Conservation (phyloP, 2,113 vertebrate genomes). For the Zootoca vivipara region DNA sequence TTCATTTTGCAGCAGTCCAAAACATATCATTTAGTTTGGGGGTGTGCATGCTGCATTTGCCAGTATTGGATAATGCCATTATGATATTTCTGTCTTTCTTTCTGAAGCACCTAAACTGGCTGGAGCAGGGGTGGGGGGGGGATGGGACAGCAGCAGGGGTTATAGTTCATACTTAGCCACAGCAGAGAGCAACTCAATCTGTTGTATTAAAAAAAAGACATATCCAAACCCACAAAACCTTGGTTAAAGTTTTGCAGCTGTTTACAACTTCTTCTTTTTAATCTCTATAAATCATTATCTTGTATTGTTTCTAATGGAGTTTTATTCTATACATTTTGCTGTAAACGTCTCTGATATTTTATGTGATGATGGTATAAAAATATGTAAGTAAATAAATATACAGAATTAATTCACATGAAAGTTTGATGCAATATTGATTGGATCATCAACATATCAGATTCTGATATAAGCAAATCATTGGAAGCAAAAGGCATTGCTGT, state of each 20-base stretch:
- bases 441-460: neutral
- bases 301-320: too few relatives aligned
- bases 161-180: neutral
- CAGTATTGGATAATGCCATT: neutral
- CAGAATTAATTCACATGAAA: neutral
- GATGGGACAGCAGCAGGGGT: neutral
- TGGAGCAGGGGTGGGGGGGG: too few relatives aligned
- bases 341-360: too few relatives aligned
- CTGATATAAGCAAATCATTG: neutral
- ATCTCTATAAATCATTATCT: too few relatives aligned
- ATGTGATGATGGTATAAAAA: too few relatives aligned
- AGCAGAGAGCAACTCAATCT: neutral
- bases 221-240: too few relatives aligned
- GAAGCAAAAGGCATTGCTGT: neutral
- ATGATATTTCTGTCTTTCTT: neutral
- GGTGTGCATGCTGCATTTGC: neutral
- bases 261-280: too few relatives aligned
- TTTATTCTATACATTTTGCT: too few relatives aligned
- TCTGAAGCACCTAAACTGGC: neutral
- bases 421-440: neutral
- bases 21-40: neutral
- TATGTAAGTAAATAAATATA: neutral
- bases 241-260: too few relatives aligned
- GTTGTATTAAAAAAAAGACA: neutral
- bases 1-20: neutral